A percentile compares a stretch with the other conserved stretches of the same genome.
Evolutionary conservation across 2,888 invertebrate genomes (phyloP).

Genomic region (Tanytarsus gracilentus): DNA sequence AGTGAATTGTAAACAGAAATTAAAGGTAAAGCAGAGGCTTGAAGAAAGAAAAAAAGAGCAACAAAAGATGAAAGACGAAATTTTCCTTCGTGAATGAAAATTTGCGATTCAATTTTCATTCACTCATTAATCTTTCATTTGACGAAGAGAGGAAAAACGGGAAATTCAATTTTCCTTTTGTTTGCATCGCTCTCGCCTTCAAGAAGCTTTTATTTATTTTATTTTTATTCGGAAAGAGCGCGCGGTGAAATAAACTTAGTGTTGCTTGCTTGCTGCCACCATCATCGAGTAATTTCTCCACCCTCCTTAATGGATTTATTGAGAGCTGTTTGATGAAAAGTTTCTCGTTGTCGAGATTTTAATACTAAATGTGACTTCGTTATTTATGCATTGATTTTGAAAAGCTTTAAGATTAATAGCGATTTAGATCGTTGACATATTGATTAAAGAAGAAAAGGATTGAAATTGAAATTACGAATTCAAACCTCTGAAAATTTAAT

Average conservation of each 20-base stretch:
- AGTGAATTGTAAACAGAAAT: conserved; percentile 1
- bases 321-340: conserved; percentile 7
- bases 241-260: too few relatives aligned
- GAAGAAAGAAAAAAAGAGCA: conserved; percentile 9
- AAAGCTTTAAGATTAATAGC: too few relatives aligned
- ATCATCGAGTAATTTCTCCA: too few relatives aligned
- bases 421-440: too few relatives aligned
- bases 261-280: too few relatives aligned
- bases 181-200: conserved; percentile 9
- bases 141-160: neutral
- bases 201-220: neutral
- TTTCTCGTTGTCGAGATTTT: too few relatives aligned
- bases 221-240: neutral
- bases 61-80: conserved; percentile 19
- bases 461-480: too few relatives aligned
- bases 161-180: conserved; percentile 25
- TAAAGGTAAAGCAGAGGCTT: neutral
- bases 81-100: neutral
- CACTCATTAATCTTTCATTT: conserved; percentile 28
- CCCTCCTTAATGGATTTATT: conserved; percentile 20
- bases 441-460: too few relatives aligned
- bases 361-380: too few relatives aligned
- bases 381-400: too few relatives aligned
- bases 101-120: conserved; percentile 27
- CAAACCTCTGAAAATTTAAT: too few relatives aligned